Base-by-base conservation (phyloP, 2,888 invertebrate species). In the Charanyca ferruginea region DNA sequence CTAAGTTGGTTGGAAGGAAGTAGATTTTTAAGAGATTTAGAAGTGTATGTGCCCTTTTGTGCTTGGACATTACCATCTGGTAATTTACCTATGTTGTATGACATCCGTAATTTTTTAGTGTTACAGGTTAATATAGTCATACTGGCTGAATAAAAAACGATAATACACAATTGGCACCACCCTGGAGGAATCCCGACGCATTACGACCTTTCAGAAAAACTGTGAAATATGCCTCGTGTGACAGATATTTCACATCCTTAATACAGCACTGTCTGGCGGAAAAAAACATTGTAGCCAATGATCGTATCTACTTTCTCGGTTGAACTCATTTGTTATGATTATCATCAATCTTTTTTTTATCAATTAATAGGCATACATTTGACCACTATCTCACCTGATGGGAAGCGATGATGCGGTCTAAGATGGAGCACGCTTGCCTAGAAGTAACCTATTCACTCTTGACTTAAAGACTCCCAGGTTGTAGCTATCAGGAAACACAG, bases 31-130 rank as follows among this genome's bases (percentile, higher is more conserved):
- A 5, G 4, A 7, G n/a, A 63, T 20, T 25, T 18, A 11, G 3
- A 53, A 35, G 3, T 7, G n/a, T 32, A n/a, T n/a, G 41, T 16
- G 16, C 16, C 38, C 5, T 16, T 13, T 38, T 16, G 16, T 38
- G 16, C 4, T 38, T 38, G 38, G 16, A 38, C 16, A 38, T 38
- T 16, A 38, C 16, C 16, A 38, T n/a, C n/a, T n/a, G 38, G 16
- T 38, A 38, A 8, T 22, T 16, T 61, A n/a, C n/a, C n/a, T n/a
- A n/a, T 62, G 23, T 8, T 38, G 11, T 32, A 32, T 38, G 38
- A 16, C 16, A 38, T 38, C 38, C 16, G 38, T 38, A 38, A 1
- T 11, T 11, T 32, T 7, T 11, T 32, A 32, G 32, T 32, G 32
- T 32, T 9, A 9, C 32, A 32, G 9, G 32, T 9, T 32, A 32